These are phyloP conservation scores for Ornithorhynchus anatinus DNA, from an alignment of 2,113 vertebrate species.

Conservation along the genomic window DNA sequence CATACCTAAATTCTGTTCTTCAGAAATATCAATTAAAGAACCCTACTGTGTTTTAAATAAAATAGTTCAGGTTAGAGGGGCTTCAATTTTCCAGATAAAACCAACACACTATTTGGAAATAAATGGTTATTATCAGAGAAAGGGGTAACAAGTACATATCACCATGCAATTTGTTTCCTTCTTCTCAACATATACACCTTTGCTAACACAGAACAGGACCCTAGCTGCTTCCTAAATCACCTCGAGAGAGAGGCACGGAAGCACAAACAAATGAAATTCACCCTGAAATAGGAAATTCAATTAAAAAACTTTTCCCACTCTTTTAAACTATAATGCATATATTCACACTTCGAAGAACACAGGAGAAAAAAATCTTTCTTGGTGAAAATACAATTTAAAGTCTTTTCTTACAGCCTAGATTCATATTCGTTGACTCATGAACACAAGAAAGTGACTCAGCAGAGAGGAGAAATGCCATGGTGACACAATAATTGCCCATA, in stretches of 20 bases:
- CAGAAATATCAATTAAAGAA: slow-evolving; percentile 2
- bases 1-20: slow-evolving; percentile 25
- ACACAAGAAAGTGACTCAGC: background rate
- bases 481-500: too few relatives aligned
- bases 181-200: background rate
- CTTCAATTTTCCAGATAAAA: background rate
- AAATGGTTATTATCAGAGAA: background rate
- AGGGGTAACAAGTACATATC: background rate
- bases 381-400: background rate
- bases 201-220: slow-evolving; percentile 6
- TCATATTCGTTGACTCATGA: background rate
- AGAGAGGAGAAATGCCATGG: background rate
- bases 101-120: background rate
- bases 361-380: background rate
- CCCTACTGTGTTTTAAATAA: background rate
- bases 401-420: background rate
- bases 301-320: background rate
- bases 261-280: slow-evolving; percentile 12
- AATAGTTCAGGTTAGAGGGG: background rate
- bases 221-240: background rate
- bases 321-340: background rate
- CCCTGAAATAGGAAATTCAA: background rate
- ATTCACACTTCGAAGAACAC: background rate
- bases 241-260: background rate
- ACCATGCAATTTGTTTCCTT: background rate